Percentiles rank a stretch among this genome's conserved stretches.
phyloP scores from a whole-genome alignment of 2,113 vertebrate species.

The Microtus richardsoni region DNA sequence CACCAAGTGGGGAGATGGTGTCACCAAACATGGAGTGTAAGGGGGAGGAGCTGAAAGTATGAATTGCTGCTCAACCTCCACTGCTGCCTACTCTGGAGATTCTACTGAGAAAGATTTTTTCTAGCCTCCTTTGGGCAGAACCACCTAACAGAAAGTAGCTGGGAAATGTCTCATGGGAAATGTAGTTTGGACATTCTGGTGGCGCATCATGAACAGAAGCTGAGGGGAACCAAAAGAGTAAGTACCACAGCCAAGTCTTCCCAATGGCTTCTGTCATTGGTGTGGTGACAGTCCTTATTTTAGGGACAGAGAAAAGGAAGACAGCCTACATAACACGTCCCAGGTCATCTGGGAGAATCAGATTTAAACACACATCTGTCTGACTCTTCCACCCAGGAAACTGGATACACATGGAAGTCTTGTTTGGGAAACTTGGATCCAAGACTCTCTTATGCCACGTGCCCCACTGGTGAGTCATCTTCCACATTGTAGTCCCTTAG shows the following conservation, averaged over 20 bases:
- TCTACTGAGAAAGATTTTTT: background rate
- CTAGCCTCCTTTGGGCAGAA: background rate
- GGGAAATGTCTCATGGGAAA: background rate
- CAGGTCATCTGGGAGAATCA: background rate
- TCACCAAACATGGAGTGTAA: background rate
- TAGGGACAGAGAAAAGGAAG: background rate
- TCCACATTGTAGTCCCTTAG: background rate
- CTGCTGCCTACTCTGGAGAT: background rate
- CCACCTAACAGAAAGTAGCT: background rate
- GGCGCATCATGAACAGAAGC: background rate
- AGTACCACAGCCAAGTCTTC: background rate
- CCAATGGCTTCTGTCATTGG: background rate
- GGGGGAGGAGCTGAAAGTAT: background rate
- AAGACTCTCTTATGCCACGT: accelerated
- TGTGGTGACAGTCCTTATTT: accelerated
- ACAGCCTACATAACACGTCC: background rate
- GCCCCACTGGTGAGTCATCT: too few relatives aligned
- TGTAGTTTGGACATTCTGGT: background rate
- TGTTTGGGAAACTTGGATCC: accelerated
- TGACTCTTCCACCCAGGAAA: background rate
- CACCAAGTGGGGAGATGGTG: background rate
- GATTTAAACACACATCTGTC: background rate
- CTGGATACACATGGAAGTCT: background rate
- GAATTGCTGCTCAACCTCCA: background rate
- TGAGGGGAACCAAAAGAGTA: background rate